Evolutionary conservation across 2,113 vertebrate species (phyloP), one percentile per base, ranked within the genome.

Genomic region (Saccopteryx bilineata): DNA sequence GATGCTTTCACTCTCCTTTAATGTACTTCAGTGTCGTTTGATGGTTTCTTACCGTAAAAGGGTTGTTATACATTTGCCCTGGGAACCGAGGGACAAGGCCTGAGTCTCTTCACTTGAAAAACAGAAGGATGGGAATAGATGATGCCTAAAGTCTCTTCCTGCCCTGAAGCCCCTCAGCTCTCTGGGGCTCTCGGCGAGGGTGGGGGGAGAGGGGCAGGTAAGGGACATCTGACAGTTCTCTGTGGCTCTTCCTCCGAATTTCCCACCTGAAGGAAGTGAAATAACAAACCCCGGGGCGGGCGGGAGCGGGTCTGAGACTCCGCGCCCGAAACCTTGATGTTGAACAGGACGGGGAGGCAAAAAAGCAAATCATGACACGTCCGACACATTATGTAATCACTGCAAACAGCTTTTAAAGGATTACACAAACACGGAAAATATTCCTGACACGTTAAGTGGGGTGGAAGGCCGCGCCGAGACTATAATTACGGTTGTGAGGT

Each of bases 351-450:
- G 52, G n/a, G 23, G 74, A 89, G 5, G 65, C 2, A 52, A 83
- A 94, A 52, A 83, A 94, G 94, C 96, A 26, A 63, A 94, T 92
- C 96, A 13, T 3, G 39, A 89, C 96, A 87, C 0, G 80, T 68
- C 93, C 92, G 4, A 17, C 74, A 39, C 61, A 28, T 96, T 69
- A 87, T 52, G 90, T 66, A 93, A 95, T 50, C 94, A 7, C 1
- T 4, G 65, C 54, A 87, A 83, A 72, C 19, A 82, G 92, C 96
- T 86, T 82, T 83, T 56, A 76, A 48, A 85, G 72, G 74, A 65
- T 96, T 91, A 83, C 52, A 7, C 92, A 94, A 91, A 94, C 79
- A 56, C 0, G 89, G 95, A 89, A 95, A 95, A 65, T 83, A 96
- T 93, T 95, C 89, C 7, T 19, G 28, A 81, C 78, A 68, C 14